Conservation (phyloP, 2,888 invertebrate genomes). For the Pherbina coryleti region DNA sequence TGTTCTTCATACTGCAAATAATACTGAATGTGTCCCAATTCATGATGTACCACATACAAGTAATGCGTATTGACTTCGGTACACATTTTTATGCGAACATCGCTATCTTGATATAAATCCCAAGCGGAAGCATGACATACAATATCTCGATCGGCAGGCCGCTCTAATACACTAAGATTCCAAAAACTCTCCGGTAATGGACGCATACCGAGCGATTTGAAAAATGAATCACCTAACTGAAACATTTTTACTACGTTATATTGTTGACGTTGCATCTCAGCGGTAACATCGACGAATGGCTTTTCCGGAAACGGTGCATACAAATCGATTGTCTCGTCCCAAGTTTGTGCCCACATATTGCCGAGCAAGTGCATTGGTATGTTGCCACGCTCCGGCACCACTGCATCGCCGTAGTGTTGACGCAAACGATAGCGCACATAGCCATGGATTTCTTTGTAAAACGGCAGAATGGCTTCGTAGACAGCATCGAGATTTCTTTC, state of each 20-base stretch:
- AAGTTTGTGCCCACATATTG: constrained; percentile 82
- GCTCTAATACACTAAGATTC: constrained; percentile 85
- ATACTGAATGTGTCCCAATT: constrained; percentile 80
- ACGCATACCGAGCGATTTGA: constrained; percentile 83
- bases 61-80: constrained; percentile 72
- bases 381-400: constrained; percentile 76
- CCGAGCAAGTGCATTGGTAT: constrained; percentile 85
- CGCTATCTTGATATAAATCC: constrained; percentile 86
- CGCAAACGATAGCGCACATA: constrained; percentile 81
- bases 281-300: constrained; percentile 78
- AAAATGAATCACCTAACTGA: constrained; percentile 86
- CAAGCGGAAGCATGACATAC: constrained; percentile 91
- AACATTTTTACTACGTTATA: constrained; percentile 84
- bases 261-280: constrained; percentile 78
- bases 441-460: constrained; percentile 86
- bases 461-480: constrained; percentile 81
- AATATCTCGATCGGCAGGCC: constrained; percentile 79
- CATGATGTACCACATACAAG: constrained; percentile 76
- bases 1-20: constrained; percentile 75
- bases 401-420: constrained; percentile 78
- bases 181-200: constrained; percentile 84
- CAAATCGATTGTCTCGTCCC: constrained; percentile 72
- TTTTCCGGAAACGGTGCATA: constrained; percentile 81
- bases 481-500: constrained; percentile 76
- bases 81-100: constrained; percentile 82